Base-by-base conservation (phyloP, 2,888 invertebrate species). In the Timema cristinae region DNA sequence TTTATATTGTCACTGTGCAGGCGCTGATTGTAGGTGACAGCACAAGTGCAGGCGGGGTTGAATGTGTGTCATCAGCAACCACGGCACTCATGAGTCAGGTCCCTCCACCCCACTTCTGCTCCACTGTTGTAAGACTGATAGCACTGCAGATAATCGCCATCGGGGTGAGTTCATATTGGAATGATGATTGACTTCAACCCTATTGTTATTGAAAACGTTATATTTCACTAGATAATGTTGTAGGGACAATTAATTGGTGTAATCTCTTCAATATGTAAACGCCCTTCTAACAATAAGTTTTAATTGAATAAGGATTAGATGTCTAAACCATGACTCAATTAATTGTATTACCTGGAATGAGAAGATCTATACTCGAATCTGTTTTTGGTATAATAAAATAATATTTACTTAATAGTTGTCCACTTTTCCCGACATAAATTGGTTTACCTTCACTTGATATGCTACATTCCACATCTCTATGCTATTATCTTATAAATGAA, bases 111-210 rank as follows among this genome's bases (percentile, higher is more conserved):
- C 92, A 94, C 79, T 99, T 99, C 84, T 97, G 96, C 80, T 95
- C 97, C 50, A 95, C 95, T 66, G 97, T 97, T n/a, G 93, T 99
- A 63, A 87, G 97, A 75, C 86, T 99, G 66, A 92, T 98, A 72
- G 96, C 97, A 1, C 87, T 98, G 76, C 97, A 99, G 84, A 94
- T 98, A 80, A 91, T 97, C 76, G 96, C 97, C 71, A 89, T 96
- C 32, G 96, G 96, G 79, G 94, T 93, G 84, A 85, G 85, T 82
- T 32, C 66, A 47, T 47, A n/a, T 32, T 32, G 4, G 32, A 54
- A 54, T 54, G 1, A n/a, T 54, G 1, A 54, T 54, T 54, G 15
- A 54, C 15, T 54, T 54, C 15, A n/a, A 2, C 15, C 56, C 15
- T 54, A 54, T 4, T 54, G 32, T 2, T 32, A 32, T 32, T 32